Base-by-base conservation (phyloP, 1,140 invertebrate genomes). In the Kradibia gibbosae region DNA sequence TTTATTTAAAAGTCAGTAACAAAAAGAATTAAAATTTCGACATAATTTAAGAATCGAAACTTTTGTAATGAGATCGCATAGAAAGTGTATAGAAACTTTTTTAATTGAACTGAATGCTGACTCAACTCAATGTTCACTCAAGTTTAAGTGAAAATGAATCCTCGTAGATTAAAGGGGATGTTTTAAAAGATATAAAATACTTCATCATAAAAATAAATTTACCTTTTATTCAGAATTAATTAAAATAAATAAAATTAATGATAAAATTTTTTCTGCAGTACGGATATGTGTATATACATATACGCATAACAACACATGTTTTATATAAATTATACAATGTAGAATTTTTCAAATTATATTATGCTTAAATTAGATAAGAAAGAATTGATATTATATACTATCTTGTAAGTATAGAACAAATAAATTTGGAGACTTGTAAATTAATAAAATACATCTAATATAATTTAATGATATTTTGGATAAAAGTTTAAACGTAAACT, bases 101-200 rank as follows among this genome's bases (percentile, higher is more conserved):
- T 20, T 74, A 53, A 74, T 74, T 36, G 48, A 74, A 74, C 15
- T 57, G 25, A 74, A 74, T 74, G 50, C 72, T 74, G n/a, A 55
- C 15, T 55, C 17, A 53, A 55, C 48, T 74, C 55, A 22, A 50
- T 22, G 48, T 45, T 48, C 42, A 50, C n/a, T 72, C 70, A 72
- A 48, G 11, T 72, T 72, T 50, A n/a, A 72, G n/a, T 72, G 25
- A 45, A 72, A 72, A 72, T 72, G 25, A 72, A 72, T 72, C 45
- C 42, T n/a, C 28, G 70, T 48, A 71, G 42, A 72, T n/a, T 72
- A 72, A 72, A 72, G 4, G 42, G 25, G 3, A 31, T 17, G 50
- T 48, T 72, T 25, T 72, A 20, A 15, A 62, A 17, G 13, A 36
- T 62, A 20, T 15, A 62, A 62, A 62, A 34, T 62, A 28, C 60